These are phyloP conservation scores for Lemur catta DNA, from an alignment of 2,797 vertebrate genomes.

Conservation along the genomic window DNA sequence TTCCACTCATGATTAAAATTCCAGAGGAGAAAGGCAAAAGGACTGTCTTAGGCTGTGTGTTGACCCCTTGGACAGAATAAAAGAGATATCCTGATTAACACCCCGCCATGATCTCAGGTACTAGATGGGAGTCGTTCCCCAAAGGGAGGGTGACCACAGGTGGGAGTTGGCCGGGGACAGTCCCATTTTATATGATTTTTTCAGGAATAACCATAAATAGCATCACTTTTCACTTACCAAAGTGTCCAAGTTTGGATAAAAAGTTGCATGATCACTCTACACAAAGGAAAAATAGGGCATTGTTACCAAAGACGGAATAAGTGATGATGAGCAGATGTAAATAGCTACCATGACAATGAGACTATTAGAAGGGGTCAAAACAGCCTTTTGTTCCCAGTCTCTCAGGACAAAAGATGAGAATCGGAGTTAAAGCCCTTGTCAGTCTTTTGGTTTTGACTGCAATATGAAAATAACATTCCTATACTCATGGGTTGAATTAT, in stretches of 20 bases:
- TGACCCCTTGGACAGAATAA: not conserved
- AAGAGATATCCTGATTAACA: not conserved
- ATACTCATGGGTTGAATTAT: not conserved
- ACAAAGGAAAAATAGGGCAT: not conserved
- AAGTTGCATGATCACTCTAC: not conserved
- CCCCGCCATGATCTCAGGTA: no score
- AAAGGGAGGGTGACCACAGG: not conserved
- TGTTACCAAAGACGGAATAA: not conserved
- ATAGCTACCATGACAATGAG: not conserved
- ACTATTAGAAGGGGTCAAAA: not conserved
- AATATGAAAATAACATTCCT: constrained; percentile 12
- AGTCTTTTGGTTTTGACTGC: constrained; percentile 6
- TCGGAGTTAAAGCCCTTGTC: not conserved
- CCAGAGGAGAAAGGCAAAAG: not conserved
- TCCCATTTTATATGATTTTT: not conserved
- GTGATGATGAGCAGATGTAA: not conserved
- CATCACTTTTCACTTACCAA: not conserved
- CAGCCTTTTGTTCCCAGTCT: not conserved
- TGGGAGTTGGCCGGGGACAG: not conserved
- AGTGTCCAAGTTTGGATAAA: not conserved
- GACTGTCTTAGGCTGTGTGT: not conserved
- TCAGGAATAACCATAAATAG: not conserved
- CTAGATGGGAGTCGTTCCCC: not conserved
- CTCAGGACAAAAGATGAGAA: not conserved
- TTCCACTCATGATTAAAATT: not conserved